Conservation (phyloP, 2,797 vertebrate genomes). For the Myotis vivesi region DNA sequence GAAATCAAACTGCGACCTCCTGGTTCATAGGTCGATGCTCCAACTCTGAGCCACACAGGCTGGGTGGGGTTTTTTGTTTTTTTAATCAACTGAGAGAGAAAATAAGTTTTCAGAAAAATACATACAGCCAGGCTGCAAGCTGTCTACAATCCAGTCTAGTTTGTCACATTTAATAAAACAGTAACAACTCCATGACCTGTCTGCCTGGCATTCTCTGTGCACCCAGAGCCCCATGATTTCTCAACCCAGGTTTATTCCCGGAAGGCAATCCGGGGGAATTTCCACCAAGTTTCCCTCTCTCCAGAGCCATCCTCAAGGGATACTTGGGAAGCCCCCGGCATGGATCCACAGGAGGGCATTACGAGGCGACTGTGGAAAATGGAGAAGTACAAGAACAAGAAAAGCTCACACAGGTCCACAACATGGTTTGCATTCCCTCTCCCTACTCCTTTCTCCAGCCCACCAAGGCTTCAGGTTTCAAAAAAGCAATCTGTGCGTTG, state of each 20-base stretch:
- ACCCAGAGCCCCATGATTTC: not conserved
- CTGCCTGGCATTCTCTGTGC: not conserved
- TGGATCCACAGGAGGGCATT: not conserved
- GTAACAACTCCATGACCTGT: not conserved
- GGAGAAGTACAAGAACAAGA: not conserved
- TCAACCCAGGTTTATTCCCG: constrained; percentile 10
- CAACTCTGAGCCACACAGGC: too few relatives aligned
- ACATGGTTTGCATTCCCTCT: not conserved
- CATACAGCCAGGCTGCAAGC: not conserved
- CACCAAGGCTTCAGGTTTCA: not conserved
- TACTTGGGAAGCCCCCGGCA: not conserved
- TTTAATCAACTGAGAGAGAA: not conserved
- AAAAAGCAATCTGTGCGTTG: not conserved
- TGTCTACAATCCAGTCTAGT: not conserved
- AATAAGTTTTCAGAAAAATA: not conserved
- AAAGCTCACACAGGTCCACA: not conserved
- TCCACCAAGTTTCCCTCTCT: constrained; percentile 6
- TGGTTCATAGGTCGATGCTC: too few relatives aligned
- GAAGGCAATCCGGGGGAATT: constrained; percentile 34
- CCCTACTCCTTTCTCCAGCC: not conserved
- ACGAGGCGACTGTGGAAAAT: not conserved
- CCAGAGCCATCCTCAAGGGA: not conserved
- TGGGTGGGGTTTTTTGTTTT: not conserved
- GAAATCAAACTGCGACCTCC: too few relatives aligned
- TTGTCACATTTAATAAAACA: not conserved